Evolutionary conservation across 1,140 invertebrate species (phyloP), one percentile per base, ranked within the genome.

Genomic region (Cotesia chilonis): DNA sequence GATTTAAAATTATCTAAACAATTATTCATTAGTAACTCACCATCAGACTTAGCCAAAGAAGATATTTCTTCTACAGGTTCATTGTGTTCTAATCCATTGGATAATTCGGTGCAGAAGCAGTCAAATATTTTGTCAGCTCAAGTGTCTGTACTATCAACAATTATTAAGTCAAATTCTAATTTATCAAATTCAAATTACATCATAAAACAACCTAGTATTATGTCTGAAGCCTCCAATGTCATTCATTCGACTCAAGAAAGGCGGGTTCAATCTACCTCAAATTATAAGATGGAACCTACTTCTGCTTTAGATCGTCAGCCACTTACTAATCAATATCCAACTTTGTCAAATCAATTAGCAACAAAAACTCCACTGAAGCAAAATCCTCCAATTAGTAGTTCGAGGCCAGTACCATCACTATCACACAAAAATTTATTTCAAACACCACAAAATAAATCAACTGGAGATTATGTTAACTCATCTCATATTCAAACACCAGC

Each of bases 361-460:
- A 69, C 57, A 3, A 78, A 84, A 28, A 86, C 84, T 35, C 85
- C 85, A 6, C 57, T 85, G 12, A 87, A 87, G 74, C 76, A 81
- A 36, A 20, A 75, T 37, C 71, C 59, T n/a, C 74, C 68, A 57
- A 9, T 7, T n/a, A 67, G 47, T 51, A 74, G 77, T 10, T 28
- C 20, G 20, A 73, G 78, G 55, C 84, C 84, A 64, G 73, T 76
- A 6, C 79, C 82, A 41, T 84, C 80, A 68, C 59, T 66, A 0
- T 85, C 83, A 0, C 84, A 84, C 60, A 80, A 78, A 61, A 84
- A 80, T 66, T 77, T 86, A 57, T 83, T 81, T 72, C 78, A 81
- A 72, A 86, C 85, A 0, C 80, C 83, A 0, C 82, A 82, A 63
- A 80, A 38, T 37, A 82, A 82, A 74, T 41, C 41, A 75, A 0